These are phyloP conservation scores for Cololabis saira DNA, from an alignment of 2,113 vertebrate species.

Conservation along the genomic window DNA sequence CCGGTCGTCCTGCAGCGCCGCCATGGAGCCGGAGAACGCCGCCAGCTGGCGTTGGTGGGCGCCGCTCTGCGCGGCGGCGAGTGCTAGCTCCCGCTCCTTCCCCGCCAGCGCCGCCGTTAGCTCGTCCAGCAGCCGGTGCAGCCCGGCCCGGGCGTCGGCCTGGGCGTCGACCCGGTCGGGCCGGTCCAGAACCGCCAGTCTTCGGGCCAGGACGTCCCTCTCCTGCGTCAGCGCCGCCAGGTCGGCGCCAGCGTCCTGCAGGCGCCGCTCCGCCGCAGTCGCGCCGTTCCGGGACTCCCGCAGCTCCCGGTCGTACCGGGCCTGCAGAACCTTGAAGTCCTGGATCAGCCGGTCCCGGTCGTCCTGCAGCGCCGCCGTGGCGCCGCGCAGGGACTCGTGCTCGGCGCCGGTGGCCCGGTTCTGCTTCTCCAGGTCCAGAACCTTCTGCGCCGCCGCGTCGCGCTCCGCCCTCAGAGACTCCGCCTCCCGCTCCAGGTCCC, in stretches of 20 bases:
- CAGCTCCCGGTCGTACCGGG: constrained; percentile 80
- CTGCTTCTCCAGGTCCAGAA: constrained; percentile 67
- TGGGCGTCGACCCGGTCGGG: too few species aligned
- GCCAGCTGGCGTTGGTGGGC: constrained; percentile 79
- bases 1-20: constrained; percentile 88
- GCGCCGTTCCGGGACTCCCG: constrained; percentile 65
- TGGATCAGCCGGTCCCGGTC: constrained; percentile 87
- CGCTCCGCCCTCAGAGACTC: too few species aligned
- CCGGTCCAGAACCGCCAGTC: constrained; percentile 66
- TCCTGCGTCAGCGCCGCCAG: constrained; percentile 71
- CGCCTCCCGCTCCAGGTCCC: constrained; percentile 85
- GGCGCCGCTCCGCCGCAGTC: constrained; percentile 70
- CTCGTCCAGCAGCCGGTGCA: constrained; percentile 73
- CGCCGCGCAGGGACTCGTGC: constrained; percentile 85
- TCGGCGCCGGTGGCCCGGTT: constrained; percentile 78
- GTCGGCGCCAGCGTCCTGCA: constrained; percentile 70
- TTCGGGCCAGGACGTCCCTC: constrained; percentile 62
- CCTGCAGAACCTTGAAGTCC: constrained; percentile 83
- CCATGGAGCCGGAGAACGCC: constrained; percentile 89
- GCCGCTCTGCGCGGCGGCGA: constrained; percentile 72
- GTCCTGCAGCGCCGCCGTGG: constrained; percentile 86
- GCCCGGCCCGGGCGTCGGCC: constrained; percentile 51
- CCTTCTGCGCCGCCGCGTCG: too few species aligned
- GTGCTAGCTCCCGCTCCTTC: constrained; percentile 78
- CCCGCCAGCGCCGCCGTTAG: constrained; percentile 73